A percentile compares a stretch with the other conserved stretches of the same genome.
Conservation (phyloP, 2,113 vertebrate species). For the Meriones unguiculatus region DNA sequence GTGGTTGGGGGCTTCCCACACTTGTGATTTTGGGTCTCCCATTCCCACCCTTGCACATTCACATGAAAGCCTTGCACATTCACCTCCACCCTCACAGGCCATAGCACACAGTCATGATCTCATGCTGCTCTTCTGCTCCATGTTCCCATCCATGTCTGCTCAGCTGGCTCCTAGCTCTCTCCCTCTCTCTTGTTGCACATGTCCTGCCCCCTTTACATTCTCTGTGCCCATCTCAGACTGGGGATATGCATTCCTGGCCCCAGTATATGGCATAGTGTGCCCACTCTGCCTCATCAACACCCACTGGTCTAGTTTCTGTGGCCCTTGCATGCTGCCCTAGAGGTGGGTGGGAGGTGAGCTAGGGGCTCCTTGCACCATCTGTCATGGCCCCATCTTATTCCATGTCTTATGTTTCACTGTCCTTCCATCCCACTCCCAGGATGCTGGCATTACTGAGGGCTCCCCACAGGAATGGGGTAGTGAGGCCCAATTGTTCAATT, state of each 20-base stretch:
- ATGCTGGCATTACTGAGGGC: slow-evolving; percentile 38
- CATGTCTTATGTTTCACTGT: neutral
- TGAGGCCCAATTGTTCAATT: slow-evolving; percentile 49
- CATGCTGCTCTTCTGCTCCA: neutral
- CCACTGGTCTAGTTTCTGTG: slow-evolving; percentile 50
- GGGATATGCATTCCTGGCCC: neutral
- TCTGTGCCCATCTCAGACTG: neutral
- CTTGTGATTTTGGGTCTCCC: slow-evolving; percentile 65
- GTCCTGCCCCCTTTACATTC: neutral
- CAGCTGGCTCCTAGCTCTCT: neutral
- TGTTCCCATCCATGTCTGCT: neutral
- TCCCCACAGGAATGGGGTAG: slow-evolving; percentile 23
- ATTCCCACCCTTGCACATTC: slow-evolving; percentile 71
- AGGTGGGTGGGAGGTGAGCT: slow-evolving; percentile 62
- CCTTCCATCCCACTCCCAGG: slow-evolving; percentile 3
- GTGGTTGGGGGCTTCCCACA: slow-evolving; percentile 58
- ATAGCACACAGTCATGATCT: slow-evolving; percentile 48
- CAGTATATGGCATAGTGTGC: neutral
- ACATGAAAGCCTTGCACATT: slow-evolving; percentile 79
- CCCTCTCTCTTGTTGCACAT: neutral
- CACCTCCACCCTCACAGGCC: slow-evolving; percentile 49
- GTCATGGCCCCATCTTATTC: neutral
- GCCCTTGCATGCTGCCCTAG: slow-evolving; percentile 75
- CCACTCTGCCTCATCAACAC: slow-evolving; percentile 19
- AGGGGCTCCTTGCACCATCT: neutral